Evolutionary conservation across 2,113 vertebrate species (phyloP).

Genomic region (Murina feae): DNA sequence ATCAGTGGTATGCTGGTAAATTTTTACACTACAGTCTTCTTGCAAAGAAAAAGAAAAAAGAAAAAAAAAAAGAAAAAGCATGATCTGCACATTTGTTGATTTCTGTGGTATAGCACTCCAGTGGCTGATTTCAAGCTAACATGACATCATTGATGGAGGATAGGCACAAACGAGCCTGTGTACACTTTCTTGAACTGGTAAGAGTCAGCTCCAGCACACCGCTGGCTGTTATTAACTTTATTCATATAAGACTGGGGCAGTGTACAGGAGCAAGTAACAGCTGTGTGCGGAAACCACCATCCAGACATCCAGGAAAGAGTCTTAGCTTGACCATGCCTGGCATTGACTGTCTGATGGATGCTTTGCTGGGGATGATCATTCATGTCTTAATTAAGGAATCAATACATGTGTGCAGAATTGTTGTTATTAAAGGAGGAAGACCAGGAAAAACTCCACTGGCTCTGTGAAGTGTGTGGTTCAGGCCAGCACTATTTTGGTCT

Average conservation of each 20-base stretch:
- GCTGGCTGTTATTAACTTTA: not conserved
- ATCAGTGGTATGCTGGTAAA: not conserved
- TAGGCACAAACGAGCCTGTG: rapidly evolving
- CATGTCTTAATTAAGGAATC: not conserved
- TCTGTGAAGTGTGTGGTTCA: not conserved
- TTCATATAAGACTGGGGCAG: not conserved
- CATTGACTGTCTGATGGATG: not conserved
- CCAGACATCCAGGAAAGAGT: not conserved
- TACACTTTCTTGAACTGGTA: not conserved
- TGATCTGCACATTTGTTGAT: not conserved
- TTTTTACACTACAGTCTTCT: not conserved
- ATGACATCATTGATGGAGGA: rapidly evolving
- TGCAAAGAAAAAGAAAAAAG: not conserved
- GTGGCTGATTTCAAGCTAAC: not conserved
- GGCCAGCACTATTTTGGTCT: not conserved
- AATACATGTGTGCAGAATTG: not conserved
- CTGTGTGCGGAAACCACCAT: not conserved
- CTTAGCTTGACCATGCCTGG: not conserved
- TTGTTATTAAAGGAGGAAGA: not conserved
- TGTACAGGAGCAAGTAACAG: not conserved
- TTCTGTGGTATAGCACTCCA: not conserved
- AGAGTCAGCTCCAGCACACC: not conserved
- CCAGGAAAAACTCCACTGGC: not conserved
- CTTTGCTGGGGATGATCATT: not conserved
- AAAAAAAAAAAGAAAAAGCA: not conserved